Evolutionary conservation across 2,888 invertebrate genomes (phyloP), one percentile per base, ranked within the genome.

Genomic region (Metalampra italica): DNA sequence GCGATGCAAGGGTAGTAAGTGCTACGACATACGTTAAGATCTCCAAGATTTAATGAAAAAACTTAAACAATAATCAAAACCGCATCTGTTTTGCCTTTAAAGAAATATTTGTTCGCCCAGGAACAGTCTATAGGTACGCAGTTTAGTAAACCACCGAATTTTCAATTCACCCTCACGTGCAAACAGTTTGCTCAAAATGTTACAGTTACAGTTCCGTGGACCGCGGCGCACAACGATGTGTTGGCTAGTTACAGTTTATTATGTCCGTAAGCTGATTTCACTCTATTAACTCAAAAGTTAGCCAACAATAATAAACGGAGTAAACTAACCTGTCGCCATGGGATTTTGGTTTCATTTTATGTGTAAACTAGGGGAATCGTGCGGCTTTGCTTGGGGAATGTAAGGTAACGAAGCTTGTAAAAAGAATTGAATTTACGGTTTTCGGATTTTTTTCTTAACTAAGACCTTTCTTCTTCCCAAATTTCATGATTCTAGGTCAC

Each of bases 261-360:
- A 41, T 15, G 11, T 29, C 1, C n/a, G 22, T 41, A 41, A 41
- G 22, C 29, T 41, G 41, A 41, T 41, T 41, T 9, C 29, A 41
- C 11, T 41, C 29, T 29, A 41, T 41, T 41, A 29, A 29, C 22
- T 41, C 22, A 32, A 12, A 49, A 47, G 49, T 43, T 47, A 40
- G 34, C 22, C 30, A 37, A 9, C 46, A n/a, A 29, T 37, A 32
- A 32, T 11, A 32, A 32, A 32, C 11, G 7, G 32, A 8, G 11
- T 32, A 32, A 32, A 32, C 32, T 1, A 7, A 32, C 9, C 32
- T 32, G 4, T 32, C 8, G 32, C 32, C 8, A 8, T 11, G 5
- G 32, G 32, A 32, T 2, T 32, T 32, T 3, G 2, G 8, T 32
- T 32, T 11, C 4, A 2, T 9, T 32, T 32, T 8, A 32, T 32